Evolutionary conservation across 2,888 invertebrate genomes (phyloP).

Genomic region (Magallana nippona): DNA sequence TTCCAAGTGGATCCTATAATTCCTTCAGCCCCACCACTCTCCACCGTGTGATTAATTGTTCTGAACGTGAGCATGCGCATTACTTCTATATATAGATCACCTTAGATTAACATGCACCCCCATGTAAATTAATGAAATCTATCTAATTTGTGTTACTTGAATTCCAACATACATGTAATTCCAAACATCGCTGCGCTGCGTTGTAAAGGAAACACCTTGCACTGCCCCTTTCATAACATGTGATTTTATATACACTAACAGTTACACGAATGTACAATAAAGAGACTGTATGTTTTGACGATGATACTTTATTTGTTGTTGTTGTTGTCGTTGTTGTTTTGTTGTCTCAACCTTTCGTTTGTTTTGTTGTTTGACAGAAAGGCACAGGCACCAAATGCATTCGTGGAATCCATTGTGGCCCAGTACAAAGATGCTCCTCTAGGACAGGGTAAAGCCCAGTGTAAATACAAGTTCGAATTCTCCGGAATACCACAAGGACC

Average conservation of each 20-base stretch:
- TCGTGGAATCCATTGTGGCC: constrained; percentile 36
- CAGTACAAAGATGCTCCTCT: constrained; percentile 41
- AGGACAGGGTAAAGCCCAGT: constrained; percentile 40
- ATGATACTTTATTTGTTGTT: no score
- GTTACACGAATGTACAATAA: no score
- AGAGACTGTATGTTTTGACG: no score
- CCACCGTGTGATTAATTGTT: not conserved
- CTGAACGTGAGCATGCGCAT: constrained; percentile 10
- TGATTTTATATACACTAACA: no score
- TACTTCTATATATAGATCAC: not conserved
- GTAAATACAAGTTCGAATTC: constrained; percentile 31
- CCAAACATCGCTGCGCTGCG: no score
- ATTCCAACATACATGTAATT: no score
- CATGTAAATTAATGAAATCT: no score
- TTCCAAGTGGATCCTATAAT: not conserved
- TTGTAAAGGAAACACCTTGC: no score
- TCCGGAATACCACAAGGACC: constrained; percentile 30
- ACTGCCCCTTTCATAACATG: no score
- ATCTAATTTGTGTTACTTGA: no score
- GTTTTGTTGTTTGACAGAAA: not conserved
- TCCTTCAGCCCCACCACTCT: constrained; percentile 9
- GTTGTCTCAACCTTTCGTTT: not conserved
- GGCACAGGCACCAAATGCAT: constrained; percentile 31
- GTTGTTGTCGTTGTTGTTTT: no score
- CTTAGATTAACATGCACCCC: not conserved